These are phyloP conservation scores for Scomber colias DNA, from an alignment of 2,113 vertebrate genomes.

Conservation along the genomic window DNA sequence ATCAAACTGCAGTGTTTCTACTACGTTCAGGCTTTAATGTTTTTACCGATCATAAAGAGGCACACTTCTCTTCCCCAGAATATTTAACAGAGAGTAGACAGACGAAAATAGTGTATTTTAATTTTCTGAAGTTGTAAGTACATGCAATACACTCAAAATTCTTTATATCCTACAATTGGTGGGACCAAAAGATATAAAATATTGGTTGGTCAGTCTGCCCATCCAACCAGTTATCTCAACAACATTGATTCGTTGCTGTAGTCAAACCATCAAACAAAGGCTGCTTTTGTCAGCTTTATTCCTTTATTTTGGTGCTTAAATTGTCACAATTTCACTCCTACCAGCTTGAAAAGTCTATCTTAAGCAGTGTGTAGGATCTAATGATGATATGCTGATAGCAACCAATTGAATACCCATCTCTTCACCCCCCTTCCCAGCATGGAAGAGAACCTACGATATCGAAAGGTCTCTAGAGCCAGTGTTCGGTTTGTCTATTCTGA, in stretches of 20 bases:
- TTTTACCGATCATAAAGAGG: slow-evolving; percentile 43
- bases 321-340: background rate
- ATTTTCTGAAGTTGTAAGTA: slow-evolving; percentile 3
- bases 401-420: no score
- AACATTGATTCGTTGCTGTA: background rate
- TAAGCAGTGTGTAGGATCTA: no score
- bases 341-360: background rate
- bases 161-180: background rate
- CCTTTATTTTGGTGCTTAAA: background rate
- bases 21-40: slow-evolving; percentile 43
- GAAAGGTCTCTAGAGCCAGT: no score
- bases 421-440: no score
- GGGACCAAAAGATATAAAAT: background rate
- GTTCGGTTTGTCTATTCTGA: no score
- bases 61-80: slow-evolving; percentile 4
- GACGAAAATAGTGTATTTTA: background rate
- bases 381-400: no score
- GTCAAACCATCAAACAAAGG: background rate
- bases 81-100: slow-evolving; percentile 25
- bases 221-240: background rate
- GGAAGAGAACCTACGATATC: no score
- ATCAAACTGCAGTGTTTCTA: slow-evolving; percentile 51
- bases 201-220: background rate
- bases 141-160: background rate
- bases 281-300: background rate